Conservation (phyloP, 2,888 invertebrate genomes). For the Lycophotia porphyrea region DNA sequence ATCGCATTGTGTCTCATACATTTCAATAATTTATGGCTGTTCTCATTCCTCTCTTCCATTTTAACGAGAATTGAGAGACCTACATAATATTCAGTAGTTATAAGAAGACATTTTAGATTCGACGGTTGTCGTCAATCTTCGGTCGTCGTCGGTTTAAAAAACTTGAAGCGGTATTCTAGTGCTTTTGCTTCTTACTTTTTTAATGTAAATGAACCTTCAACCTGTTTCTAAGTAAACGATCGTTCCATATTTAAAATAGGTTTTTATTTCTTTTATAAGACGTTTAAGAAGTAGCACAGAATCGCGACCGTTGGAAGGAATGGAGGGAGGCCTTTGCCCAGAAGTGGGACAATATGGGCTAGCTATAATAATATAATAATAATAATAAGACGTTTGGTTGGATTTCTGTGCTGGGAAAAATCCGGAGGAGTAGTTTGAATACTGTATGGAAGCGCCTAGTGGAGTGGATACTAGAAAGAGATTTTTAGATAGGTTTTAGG, state of each 20-base stretch:
- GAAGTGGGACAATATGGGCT: too few species aligned
- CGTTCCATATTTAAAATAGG: not conserved
- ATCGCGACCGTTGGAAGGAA: too few species aligned
- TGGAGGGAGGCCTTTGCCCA: too few species aligned
- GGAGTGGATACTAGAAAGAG: not conserved
- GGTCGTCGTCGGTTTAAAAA: not conserved
- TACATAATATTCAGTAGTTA: not conserved
- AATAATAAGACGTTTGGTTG: too few species aligned
- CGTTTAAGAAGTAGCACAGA: too few species aligned
- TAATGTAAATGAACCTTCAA: constrained; percentile 5
- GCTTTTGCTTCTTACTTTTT: constrained; percentile 1
- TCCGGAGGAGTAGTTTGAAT: not conserved
- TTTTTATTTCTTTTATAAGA: too few species aligned
- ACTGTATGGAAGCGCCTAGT: not conserved
- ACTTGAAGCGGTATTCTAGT: not conserved
- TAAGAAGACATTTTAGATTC: not conserved
- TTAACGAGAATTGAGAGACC: not conserved
- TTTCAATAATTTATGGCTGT: not conserved
- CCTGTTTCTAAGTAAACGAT: not conserved
- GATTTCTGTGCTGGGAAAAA: not conserved
- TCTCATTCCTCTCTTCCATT: not conserved
- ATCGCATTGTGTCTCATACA: not conserved
- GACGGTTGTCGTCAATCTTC: not conserved
- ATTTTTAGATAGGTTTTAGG: not conserved
- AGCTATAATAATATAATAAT: too few species aligned